These are phyloP conservation scores for Gymnoscopelus braueri DNA, from an alignment of 2,797 vertebrate species.

Conservation along the genomic window DNA sequence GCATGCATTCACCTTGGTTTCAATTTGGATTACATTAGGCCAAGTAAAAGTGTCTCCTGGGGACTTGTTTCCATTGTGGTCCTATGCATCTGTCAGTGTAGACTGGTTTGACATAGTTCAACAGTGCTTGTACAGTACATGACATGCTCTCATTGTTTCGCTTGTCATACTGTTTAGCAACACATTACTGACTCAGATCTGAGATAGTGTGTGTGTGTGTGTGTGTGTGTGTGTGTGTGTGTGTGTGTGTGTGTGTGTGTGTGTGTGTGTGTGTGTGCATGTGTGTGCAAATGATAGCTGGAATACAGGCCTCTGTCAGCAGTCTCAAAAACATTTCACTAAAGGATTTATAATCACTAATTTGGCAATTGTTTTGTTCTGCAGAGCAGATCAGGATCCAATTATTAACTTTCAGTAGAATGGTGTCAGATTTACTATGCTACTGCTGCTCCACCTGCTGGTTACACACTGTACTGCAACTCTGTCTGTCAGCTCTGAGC, in stretches of 20 bases:
- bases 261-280: not conserved
- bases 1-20: not conserved
- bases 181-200: too few relatives aligned
- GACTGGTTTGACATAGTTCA: too few relatives aligned
- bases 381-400: not conserved
- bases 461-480: conserved; percentile 24
- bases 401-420: not conserved
- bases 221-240: not conserved
- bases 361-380: too few relatives aligned
- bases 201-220: too few relatives aligned
- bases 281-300: too few relatives aligned
- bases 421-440: conserved; percentile 5
- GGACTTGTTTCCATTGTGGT: too few relatives aligned
- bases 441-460: conserved; percentile 44
- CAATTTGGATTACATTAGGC: conserved; percentile 3
- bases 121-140: not conserved
- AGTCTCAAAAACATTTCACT: too few relatives aligned
- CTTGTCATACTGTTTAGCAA: too few relatives aligned
- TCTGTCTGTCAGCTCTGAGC: not conserved
- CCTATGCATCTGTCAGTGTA: too few relatives aligned
- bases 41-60: not conserved
- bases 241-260: not conserved
- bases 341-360: too few relatives aligned
- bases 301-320: too few relatives aligned
- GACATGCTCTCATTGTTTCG: too few relatives aligned